phyloP scores from a whole-genome alignment of 1,140 invertebrate genomes.

The Magallana ariakensis region DNA sequence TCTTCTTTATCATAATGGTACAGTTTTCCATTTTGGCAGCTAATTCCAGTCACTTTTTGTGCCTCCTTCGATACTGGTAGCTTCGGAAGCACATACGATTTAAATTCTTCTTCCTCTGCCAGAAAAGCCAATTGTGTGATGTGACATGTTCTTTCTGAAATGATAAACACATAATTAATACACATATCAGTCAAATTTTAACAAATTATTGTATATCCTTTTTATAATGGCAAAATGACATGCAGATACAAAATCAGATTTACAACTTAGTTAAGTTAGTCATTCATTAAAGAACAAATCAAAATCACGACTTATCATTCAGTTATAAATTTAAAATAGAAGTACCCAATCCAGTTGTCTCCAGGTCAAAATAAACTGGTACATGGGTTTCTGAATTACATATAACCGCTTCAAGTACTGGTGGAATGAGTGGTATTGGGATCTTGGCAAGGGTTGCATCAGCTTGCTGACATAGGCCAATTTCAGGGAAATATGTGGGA shows the following conservation, averaged over 20 bases:
- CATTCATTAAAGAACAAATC: background rate
- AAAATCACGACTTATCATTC: background rate
- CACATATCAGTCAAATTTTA: background rate
- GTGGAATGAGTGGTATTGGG: background rate
- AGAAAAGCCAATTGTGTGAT: background rate
- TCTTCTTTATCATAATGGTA: background rate
- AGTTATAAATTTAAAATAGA: background rate
- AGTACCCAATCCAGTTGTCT: background rate
- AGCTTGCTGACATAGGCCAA: background rate
- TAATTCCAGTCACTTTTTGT: background rate
- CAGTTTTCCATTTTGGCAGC: background rate
- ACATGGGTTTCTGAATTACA: background rate
- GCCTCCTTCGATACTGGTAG: background rate
- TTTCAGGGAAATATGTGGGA: background rate
- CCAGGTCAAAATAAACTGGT: background rate
- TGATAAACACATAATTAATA: background rate
- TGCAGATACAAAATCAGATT: background rate
- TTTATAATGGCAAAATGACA: background rate
- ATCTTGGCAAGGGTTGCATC: background rate
- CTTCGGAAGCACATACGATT: background rate
- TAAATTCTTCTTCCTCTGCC: background rate
- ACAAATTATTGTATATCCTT: background rate
- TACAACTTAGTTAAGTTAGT: background rate
- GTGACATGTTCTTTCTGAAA: slow-evolving; percentile 1
- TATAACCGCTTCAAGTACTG: background rate